Base-by-base conservation (phyloP, 2,888 invertebrate species). In the Eudasyphora cyanicolor region DNA sequence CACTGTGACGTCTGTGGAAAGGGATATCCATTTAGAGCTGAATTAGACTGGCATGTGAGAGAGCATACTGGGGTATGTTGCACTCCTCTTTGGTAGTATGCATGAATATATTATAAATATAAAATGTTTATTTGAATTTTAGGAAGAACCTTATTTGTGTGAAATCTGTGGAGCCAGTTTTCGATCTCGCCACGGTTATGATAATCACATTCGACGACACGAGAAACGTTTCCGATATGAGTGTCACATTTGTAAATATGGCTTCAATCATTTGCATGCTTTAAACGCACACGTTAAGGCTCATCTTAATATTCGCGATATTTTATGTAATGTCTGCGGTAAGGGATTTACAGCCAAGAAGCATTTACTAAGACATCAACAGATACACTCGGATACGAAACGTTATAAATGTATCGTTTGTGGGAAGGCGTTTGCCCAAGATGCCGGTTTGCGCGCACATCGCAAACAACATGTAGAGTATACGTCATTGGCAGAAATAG, bases 381-480 rank as follows among this genome's bases (percentile, higher is more conserved):
- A 89, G 81, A 86, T 90, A n/a, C 90, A 90, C 85, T 84, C 86
- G 1, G 79, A 82, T 5, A 74, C 87, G 32, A 90, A 90, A 62
- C 87, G 88, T 19, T 87, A 92, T 87, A 86, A 91, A 87, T 87
- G 88, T 79, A 87, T 87, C 75, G 82, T 88, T 14, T 90, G 90
- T 35, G 85, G 82, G 12, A 89, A 89, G 79, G 87, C 86, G 3
- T 90, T 88, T 75, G 88, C 89, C 3, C 90, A 90, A 79, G 86
- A 86, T 67, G 87, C 89, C 7, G 91, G 91, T 0, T 82, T 89
- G 51, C 64, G 84, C 3, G 42, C 81, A 6, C 84, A 84, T 62
- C 78, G 81, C 27, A 84, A 84, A 35, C 84, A 84, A 27, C 84
- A 84, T 51, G 75, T 73, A n/a, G 78, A 81, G 0, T 81, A 84